Evolutionary conservation across 2,113 vertebrate species (phyloP).

Genomic region (Mellivora capensis): DNA sequence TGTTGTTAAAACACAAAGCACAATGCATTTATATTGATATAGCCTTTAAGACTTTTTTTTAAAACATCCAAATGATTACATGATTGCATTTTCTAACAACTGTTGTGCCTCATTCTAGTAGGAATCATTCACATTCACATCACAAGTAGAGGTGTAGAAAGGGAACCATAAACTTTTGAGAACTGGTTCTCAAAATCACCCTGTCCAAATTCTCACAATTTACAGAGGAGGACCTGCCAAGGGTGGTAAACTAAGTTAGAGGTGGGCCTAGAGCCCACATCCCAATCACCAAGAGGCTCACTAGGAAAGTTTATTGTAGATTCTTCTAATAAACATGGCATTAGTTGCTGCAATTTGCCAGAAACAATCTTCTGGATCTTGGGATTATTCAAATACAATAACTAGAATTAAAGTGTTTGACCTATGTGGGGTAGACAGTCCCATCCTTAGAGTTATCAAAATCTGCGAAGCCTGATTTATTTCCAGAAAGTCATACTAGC

Average conservation of each 20-base stretch:
- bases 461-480: slow-evolving; percentile 1
- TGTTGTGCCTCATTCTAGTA: not conserved
- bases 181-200: slow-evolving; percentile 40
- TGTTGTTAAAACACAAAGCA: slow-evolving; percentile 39
- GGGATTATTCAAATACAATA: slow-evolving; percentile 31
- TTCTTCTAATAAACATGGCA: slow-evolving; percentile 5
- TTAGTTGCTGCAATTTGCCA: not conserved
- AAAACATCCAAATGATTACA: not conserved
- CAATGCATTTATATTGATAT: not conserved
- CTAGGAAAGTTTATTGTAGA: slow-evolving; percentile 10
- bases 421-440: not conserved
- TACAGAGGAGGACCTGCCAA: not conserved
- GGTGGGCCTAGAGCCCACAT: not conserved
- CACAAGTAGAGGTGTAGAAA: not conserved
- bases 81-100: slow-evolving; percentile 22
- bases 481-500: slow-evolving; percentile 39
- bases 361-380: not conserved
- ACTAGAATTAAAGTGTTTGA: slow-evolving; percentile 1
- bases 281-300: not conserved
- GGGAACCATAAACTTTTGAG: not conserved
- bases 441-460: not conserved
- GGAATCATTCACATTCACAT: slow-evolving; percentile 38
- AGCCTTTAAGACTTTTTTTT: not conserved
- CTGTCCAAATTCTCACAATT: not conserved
- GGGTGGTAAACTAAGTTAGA: not conserved